Evolutionary conservation across 2,113 vertebrate species (phyloP).

Genomic region (Scomber japonicus): DNA sequence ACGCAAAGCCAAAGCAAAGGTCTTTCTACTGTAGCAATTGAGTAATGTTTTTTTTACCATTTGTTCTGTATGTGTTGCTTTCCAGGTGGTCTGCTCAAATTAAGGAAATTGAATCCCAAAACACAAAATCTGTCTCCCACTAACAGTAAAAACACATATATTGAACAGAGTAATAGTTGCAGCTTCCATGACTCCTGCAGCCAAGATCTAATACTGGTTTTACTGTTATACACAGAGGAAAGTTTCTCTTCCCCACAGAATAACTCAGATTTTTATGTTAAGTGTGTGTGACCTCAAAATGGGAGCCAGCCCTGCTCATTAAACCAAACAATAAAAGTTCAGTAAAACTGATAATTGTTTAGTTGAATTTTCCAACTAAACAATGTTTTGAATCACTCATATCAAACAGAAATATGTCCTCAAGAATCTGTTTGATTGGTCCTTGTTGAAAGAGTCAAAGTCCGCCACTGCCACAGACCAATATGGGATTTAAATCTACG

Average conservation of each 20-base stretch:
- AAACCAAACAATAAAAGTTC: conserved; percentile 59
- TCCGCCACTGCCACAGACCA: conserved; percentile 37
- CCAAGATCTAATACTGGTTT: conserved; percentile 37
- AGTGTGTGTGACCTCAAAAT: conserved; percentile 67
- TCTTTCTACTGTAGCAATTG: not conserved
- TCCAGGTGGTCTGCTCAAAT: conserved; percentile 3
- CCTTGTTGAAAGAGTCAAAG: conserved; percentile 44
- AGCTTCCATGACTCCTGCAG: conserved; percentile 17
- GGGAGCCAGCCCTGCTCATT: conserved; percentile 61
- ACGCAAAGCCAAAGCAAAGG: not conserved
- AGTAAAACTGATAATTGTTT: conserved; percentile 55
- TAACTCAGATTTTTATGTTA: conserved; percentile 56
- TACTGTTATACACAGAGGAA: conserved; percentile 27
- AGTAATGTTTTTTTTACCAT: not conserved
- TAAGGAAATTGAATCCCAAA: conserved; percentile 1
- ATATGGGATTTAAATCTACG: conserved; percentile 37
- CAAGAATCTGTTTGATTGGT: conserved; percentile 18
- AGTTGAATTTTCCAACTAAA: conserved; percentile 48
- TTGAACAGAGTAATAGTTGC: conserved; percentile 12
- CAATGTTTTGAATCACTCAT: conserved; percentile 49
- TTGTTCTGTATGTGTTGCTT: not conserved
- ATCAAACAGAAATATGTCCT: conserved; percentile 41
- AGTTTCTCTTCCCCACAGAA: conserved; percentile 43
- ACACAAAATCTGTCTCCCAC: conserved; percentile 32
- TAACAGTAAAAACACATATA: conserved; percentile 38